Evolutionary conservation across 2,113 vertebrate genomes (phyloP).

Genomic region (Amblyornis subalaris): DNA sequence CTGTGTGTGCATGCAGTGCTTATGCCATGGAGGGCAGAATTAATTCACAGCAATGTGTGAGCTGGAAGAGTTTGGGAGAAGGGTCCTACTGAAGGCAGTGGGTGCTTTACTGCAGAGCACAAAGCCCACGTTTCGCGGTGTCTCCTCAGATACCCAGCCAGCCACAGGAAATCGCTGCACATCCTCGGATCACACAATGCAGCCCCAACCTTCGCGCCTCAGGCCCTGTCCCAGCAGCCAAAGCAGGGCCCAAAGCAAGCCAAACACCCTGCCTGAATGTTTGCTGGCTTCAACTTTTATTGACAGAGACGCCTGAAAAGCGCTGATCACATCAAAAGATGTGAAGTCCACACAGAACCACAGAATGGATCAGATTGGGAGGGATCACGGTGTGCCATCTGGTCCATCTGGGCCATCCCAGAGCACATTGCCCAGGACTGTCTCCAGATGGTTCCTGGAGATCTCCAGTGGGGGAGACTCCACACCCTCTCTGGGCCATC

Average conservation of each 20-base stretch:
- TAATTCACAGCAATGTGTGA: accelerated
- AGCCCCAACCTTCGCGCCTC: too few relatives aligned
- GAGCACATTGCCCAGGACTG: not conserved
- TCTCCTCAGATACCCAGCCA: accelerated
- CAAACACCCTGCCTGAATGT: not conserved
- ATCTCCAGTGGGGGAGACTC: not conserved
- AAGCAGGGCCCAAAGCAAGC: too few relatives aligned
- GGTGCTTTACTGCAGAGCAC: too few relatives aligned
- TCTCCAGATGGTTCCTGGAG: accelerated
- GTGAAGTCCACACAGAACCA: not conserved
- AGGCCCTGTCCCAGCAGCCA: not conserved
- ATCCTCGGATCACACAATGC: not conserved
- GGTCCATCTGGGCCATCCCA: not conserved
- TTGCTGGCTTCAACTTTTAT: not conserved
- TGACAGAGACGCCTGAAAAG: not conserved
- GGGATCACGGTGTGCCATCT: not conserved
- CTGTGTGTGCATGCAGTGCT: accelerated
- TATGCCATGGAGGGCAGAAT: accelerated
- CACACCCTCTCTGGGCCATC: not conserved
- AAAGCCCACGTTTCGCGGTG: accelerated
- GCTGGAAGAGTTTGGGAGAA: not conserved
- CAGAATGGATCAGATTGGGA: accelerated
- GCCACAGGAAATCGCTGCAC: accelerated
- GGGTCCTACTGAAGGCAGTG: accelerated
- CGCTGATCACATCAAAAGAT: too few relatives aligned